These are phyloP conservation scores for Cettia cetti DNA, from an alignment of 2,113 vertebrate species.

Conservation along the genomic window DNA sequence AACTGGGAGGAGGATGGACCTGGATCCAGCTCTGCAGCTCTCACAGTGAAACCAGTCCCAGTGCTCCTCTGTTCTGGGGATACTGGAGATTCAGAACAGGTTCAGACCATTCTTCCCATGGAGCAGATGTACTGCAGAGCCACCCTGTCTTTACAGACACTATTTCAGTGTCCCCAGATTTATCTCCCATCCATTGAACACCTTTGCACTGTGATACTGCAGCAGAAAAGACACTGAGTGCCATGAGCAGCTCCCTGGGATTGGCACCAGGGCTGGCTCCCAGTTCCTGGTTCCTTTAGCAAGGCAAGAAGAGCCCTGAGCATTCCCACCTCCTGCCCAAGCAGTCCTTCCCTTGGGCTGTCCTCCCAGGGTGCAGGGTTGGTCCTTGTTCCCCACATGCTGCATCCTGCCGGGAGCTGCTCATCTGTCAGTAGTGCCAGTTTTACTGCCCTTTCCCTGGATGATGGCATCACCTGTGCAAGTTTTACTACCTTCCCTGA, in stretches of 20 bases:
- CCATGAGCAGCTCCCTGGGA: not conserved
- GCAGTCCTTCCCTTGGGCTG: not conserved
- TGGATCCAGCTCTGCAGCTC: not conserved
- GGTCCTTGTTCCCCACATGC: not conserved
- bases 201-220: accelerated
- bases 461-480: not conserved
- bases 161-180: not conserved
- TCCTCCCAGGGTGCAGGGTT: accelerated
- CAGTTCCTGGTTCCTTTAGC: not conserved
- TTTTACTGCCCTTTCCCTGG: not conserved
- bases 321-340: not conserved
- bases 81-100: not conserved
- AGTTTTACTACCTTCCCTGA: not conserved
- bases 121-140: not conserved
- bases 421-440: not conserved
- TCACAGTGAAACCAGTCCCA: accelerated
- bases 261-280: not conserved
- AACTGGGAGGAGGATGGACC: not conserved
- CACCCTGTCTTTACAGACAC: not conserved
- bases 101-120: not conserved
- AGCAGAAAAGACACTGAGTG: not conserved
- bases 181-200: not conserved
- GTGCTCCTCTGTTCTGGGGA: not conserved
- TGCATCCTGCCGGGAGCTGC: not conserved
- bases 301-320: not conserved